Percentiles rank a stretch among this genome's conserved stretches.
phyloP scores from a whole-genome alignment of 2,888 invertebrate species.

The Andrena bucephala region DNA sequence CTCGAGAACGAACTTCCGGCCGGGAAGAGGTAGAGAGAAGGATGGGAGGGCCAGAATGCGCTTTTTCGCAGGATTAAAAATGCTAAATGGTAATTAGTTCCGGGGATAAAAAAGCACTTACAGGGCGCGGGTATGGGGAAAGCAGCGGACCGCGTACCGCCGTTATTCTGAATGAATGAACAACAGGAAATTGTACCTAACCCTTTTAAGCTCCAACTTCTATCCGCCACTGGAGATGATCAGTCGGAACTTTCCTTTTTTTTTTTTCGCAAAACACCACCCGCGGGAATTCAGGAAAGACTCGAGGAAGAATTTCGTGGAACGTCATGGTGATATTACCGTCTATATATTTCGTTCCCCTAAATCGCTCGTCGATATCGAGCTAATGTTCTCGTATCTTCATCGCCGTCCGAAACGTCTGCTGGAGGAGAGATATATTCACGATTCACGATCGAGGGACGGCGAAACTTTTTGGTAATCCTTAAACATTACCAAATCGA shows the following conservation, averaged over 20 bases:
- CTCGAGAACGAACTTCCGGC: slow-evolving; percentile 70
- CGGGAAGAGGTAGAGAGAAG: slow-evolving; percentile 36
- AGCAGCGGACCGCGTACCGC: slow-evolving; percentile 70
- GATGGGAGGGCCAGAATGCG: slow-evolving; percentile 64
- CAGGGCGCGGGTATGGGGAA: slow-evolving; percentile 68
- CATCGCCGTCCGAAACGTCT: not conserved
- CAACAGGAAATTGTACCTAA: slow-evolving; percentile 80
- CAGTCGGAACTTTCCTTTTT: slow-evolving; percentile 52
- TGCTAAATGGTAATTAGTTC: slow-evolving; percentile 84
- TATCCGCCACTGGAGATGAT: slow-evolving; percentile 65
- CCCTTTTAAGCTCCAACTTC: slow-evolving; percentile 73
- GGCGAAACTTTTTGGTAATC: slow-evolving; percentile 23
- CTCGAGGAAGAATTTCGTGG: slow-evolving; percentile 20
- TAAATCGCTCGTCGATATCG: slow-evolving; percentile 24
- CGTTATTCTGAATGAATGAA: slow-evolving; percentile 83
- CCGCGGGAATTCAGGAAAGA: slow-evolving; percentile 45
- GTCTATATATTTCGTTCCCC: not conserved
- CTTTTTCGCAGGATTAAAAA: slow-evolving; percentile 81
- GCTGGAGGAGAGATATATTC: slow-evolving; percentile 2
- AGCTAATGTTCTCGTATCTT: slow-evolving; percentile 12
- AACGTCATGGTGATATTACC: slow-evolving; percentile 9
- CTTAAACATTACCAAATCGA: slow-evolving; percentile 45
- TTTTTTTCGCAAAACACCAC: slow-evolving; percentile 28
- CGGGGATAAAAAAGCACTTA: slow-evolving; percentile 80
- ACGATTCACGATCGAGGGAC: not conserved